These are phyloP conservation scores for Spermophilus dauricus DNA, from an alignment of 2,113 vertebrate genomes.

Conservation along the genomic window DNA sequence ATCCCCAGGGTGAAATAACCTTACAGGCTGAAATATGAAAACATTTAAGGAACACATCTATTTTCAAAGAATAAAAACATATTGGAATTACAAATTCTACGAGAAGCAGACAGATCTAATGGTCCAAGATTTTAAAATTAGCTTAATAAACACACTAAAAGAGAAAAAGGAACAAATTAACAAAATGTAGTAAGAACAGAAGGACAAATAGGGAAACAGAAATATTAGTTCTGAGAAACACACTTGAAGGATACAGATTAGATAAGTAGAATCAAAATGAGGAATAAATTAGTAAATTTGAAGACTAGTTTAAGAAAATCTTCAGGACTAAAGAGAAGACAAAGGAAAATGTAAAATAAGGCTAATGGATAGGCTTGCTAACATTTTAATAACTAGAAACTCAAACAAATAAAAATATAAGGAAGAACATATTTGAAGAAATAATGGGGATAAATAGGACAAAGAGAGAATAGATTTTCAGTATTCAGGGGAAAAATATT, in stretches of 20 bases:
- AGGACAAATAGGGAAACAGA: neutral
- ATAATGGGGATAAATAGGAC: neutral
- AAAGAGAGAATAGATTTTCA: neutral
- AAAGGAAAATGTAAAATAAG: neutral
- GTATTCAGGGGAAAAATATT: neutral
- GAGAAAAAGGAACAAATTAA: neutral
- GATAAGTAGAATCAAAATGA: neutral
- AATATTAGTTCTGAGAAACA: neutral
- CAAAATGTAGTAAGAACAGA: neutral
- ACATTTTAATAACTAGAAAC: neutral
- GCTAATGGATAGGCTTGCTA: neutral
- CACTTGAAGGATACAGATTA: neutral
- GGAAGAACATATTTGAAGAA: neutral
- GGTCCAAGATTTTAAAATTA: neutral
- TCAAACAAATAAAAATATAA: neutral
- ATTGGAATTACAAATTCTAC: neutral
- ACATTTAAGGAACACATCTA: neutral
- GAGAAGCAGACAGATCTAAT: neutral
- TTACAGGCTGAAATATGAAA: neutral
- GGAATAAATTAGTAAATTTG: neutral
- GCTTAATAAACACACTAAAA: neutral
- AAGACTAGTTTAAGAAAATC: neutral
- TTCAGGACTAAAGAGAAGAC: neutral
- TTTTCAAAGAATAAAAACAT: slow-evolving; percentile 32
- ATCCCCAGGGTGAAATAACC: neutral